Base-by-base conservation (phyloP, 2,797 vertebrate species). In the Sarcophilus harrisii region DNA sequence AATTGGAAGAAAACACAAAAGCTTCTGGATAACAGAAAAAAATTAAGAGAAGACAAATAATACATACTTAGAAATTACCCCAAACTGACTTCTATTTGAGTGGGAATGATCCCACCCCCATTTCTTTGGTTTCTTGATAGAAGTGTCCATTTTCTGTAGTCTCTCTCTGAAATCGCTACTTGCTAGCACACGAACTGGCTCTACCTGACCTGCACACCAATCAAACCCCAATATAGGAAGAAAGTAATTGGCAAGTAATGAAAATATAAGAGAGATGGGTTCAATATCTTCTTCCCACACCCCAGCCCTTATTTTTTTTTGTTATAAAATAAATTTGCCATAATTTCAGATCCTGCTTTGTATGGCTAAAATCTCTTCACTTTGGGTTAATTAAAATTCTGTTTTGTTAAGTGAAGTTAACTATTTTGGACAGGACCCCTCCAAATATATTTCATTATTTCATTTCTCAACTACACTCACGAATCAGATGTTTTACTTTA, bases 1-100 rank as follows among this genome's bases (percentile, higher is more conserved):
- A 32, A 94, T 18, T 62, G 60, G 32, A n/a, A 38, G 18, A 81
- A 81, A 52, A 60, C 94, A 66, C 11, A 93, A 66, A 55, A 27
- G 49, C 13, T 94, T 73, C 58, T 92, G 90, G 21, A 3, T 13
- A 91, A 16, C 5, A 1, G 30, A 96, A 38, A 90, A 45, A 81
- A 45, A 93, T 92, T 94, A 92, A 81, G 28, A 2, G 81, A 10
- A 38, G 93, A 94, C 14, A 91, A 45, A 90, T 2, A 87, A 81
- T 60, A 52, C 0, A 73, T 24, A 1, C 96, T 30, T 38, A 11
- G 21, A 24, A 81, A 81, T 90, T 49, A 94, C 28, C 28, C 81
- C 90, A 87, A 96, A 97, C 91, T 93, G 90, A 58, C 5, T 95
- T 18, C n/a, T 93, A 24, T 12, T 92, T 11, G 12, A 1, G 59